These are phyloP conservation scores for Metallyticus violacea DNA, from an alignment of 2,888 invertebrate species.

Conservation along the genomic window DNA sequence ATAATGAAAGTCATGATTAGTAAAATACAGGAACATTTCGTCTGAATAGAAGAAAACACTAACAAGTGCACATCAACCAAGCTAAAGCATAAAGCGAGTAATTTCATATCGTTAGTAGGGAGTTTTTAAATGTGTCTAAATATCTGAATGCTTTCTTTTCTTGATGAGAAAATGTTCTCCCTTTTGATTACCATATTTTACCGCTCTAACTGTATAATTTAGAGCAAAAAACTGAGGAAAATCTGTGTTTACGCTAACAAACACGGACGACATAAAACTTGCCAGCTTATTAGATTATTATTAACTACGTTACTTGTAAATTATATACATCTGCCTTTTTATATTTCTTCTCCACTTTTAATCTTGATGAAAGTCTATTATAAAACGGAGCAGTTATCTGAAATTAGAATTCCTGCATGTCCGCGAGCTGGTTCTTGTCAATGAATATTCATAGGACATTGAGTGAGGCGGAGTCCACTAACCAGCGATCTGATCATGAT, in stretches of 20 bases:
- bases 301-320: slow-evolving; percentile 28
- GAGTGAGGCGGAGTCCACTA: slow-evolving; percentile 3
- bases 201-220: background rate
- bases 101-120: background rate
- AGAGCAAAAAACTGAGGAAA: background rate
- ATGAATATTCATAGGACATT: slow-evolving; percentile 29
- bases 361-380: slow-evolving; percentile 31
- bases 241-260: background rate
- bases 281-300: slow-evolving; percentile 32
- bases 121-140: too few species aligned
- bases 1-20: background rate
- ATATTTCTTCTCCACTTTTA: background rate
- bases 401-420: slow-evolving; percentile 30
- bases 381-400: slow-evolving; percentile 31
- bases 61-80: too few species aligned
- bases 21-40: background rate
- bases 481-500: slow-evolving; percentile 7
- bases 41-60: background rate
- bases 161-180: background rate
- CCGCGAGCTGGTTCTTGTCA: background rate
- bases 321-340: slow-evolving; percentile 18
- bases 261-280: background rate
- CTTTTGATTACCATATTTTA: background rate
- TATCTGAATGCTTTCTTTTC: background rate
- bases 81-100: background rate